Conservation (phyloP, 2,113 vertebrate genomes). For the Lampris megalopsis region DNA sequence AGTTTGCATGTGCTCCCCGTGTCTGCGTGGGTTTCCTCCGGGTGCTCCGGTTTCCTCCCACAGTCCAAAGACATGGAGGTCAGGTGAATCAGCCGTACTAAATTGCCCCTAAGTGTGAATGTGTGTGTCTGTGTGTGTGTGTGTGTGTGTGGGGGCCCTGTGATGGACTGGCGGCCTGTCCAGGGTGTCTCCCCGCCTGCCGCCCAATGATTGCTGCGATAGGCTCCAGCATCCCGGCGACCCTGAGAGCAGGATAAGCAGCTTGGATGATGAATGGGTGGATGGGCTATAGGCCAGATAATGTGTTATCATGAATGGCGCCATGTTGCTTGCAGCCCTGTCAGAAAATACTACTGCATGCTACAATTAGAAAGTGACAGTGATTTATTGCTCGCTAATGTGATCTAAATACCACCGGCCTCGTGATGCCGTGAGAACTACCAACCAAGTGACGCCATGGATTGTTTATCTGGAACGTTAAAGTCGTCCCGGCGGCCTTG, state of each 20-base stretch:
- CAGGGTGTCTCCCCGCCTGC: no score
- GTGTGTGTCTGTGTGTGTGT: background rate
- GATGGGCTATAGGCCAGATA: no score
- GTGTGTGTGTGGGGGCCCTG: no score
- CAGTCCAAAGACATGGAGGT: no score
- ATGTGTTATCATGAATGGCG: background rate
- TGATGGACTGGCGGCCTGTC: no score
- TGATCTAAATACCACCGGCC: background rate
- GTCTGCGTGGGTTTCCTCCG: no score
- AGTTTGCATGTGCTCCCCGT: no score
- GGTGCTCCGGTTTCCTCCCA: no score
- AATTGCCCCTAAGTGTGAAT: background rate
- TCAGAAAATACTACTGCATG: background rate
- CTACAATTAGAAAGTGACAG: background rate
- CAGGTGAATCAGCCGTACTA: background rate
- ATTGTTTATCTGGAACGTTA: conserved; percentile 51
- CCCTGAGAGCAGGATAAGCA: no score
- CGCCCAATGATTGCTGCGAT: no score
- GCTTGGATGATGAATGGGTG: no score
- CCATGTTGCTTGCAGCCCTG: background rate
- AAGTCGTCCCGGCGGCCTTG: conserved; percentile 19
- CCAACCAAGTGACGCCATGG: background rate
- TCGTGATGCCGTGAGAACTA: background rate
- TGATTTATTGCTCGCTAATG: background rate
- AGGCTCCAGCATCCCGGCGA: no score